These are phyloP conservation scores for Hydroisotoma schaefferi DNA, from an alignment of 2,888 invertebrate genomes.

Conservation along the genomic window DNA sequence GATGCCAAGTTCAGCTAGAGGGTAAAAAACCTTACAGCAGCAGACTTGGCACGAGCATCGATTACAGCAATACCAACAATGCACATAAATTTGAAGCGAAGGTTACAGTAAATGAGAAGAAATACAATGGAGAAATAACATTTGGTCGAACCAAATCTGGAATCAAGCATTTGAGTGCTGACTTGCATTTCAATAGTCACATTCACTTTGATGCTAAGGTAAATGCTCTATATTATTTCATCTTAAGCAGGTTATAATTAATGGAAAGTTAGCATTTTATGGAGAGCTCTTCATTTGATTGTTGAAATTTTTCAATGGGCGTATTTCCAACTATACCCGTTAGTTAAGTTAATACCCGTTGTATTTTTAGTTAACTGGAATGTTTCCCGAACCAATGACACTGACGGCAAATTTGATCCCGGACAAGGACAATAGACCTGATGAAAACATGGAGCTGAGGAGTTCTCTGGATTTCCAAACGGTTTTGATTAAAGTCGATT, in stretches of 20 bases:
- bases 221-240: no score
- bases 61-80: constrained; percentile 42
- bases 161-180: constrained; percentile 37
- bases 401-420: constrained; percentile 32
- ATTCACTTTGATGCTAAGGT: constrained; percentile 48
- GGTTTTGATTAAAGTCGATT: constrained; percentile 25
- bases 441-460: constrained; percentile 38
- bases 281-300: no score
- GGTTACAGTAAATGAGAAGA: constrained; percentile 44
- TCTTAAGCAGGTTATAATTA: no score
- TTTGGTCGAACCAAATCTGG: constrained; percentile 25
- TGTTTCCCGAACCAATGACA: constrained; percentile 27
- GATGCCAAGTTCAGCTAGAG: constrained; percentile 43
- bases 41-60: constrained; percentile 42
- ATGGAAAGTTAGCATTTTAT: no score
- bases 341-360: background rate
- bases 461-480: constrained; percentile 27
- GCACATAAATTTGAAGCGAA: constrained; percentile 45
- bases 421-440: constrained; percentile 47
- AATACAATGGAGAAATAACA: constrained; percentile 42
- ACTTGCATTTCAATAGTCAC: constrained; percentile 47
- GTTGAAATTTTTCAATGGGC: no score
- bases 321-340: no score
- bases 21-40: constrained; percentile 34
- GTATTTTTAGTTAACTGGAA: constrained; percentile 35